These are phyloP conservation scores for Akabosia matsudoensis DNA, from an alignment of 1,140 invertebrate species.

Conservation along the genomic window DNA sequence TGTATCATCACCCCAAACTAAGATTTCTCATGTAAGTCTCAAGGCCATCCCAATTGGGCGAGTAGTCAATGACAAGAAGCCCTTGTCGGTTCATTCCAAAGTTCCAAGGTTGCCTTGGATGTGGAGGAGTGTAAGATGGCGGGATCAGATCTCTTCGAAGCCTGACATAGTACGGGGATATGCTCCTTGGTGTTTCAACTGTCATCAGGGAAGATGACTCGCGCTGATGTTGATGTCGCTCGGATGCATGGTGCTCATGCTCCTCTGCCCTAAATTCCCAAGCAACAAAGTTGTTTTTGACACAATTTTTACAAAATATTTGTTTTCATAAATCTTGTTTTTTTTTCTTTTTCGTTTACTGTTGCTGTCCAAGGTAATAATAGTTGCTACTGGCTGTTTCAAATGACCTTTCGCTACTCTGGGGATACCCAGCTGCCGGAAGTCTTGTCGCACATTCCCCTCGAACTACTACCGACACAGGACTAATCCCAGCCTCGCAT, in stretches of 20 bases:
- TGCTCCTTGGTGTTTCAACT: conserved; percentile 26
- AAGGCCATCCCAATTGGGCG: conserved; percentile 42
- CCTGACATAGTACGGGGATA: conserved; percentile 40
- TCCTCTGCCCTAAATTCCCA: too few species aligned
- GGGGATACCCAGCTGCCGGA: background rate
- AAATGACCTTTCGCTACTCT: conserved; percentile 30
- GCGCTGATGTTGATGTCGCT: too few species aligned
- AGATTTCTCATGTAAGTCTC: conserved; percentile 42
- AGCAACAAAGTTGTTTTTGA: background rate
- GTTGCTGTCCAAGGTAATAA: conserved; percentile 35
- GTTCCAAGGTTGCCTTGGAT: conserved; percentile 35
- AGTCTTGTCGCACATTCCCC: background rate
- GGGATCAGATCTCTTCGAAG: conserved; percentile 32
- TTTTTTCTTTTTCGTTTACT: background rate
- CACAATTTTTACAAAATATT: background rate
- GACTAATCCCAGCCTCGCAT: background rate
- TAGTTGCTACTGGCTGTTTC: conserved; percentile 27
- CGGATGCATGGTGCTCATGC: too few species aligned
- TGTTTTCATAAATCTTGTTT: background rate
- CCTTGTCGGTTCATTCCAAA: conserved; percentile 43
- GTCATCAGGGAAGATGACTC: background rate
- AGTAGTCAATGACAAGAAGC: conserved; percentile 44
- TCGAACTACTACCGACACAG: background rate
- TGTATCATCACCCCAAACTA: too few species aligned
- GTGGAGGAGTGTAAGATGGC: conserved; percentile 31